Base-by-base conservation (phyloP, 2,888 invertebrate genomes). In the Eupithecia vulgata region DNA sequence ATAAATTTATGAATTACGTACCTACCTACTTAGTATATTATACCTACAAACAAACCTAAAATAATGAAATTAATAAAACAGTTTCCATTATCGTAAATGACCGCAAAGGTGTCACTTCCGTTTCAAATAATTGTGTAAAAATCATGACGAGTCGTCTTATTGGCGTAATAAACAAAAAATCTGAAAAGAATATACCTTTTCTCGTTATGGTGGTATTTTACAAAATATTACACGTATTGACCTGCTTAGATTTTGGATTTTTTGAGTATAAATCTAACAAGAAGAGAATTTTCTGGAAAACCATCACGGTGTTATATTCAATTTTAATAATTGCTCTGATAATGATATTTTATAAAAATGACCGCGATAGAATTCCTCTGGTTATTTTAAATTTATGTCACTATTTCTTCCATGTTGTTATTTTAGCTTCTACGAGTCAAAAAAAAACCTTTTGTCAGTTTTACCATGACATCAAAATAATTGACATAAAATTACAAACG, bases 191-290 rank as follows among this genome's bases (percentile, higher is more conserved):
- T 48, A 8, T 48, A 48, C n/a, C 8, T 48, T 48, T n/a, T 48
- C n/a, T 48, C 48, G 2, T 3, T 48, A 48, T n/a, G 48, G 13
- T n/a, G n/a, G n/a, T 3, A n/a, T 48, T 48, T 48, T 48, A 48
- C n/a, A 48, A 48, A 48, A 48, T 48, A n/a, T n/a, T 48, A 10
- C 48, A 17, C 6, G n/a, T 48, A 8, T 48, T 48, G 10, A n/a
- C 48, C 8, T n/a, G 48, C 48, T 48, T n/a, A 48, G 48, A n/a
- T 8, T 48, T 48, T 10, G 48, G 48, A 7, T 48, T 48, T 48
- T 48, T 48, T 48, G 48, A 48, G 48, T 48, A n/a, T 48, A 48
- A 48, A 45, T 45, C 45, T 45, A n/a, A n/a, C 48, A n/a, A 48
- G n/a, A 48, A n/a, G n/a, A n/a, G n/a, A n/a, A 8, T 48, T n/a